phyloP scores from a whole-genome alignment of 1,140 invertebrate genomes.

The Neocloeon triangulifer region DNA sequence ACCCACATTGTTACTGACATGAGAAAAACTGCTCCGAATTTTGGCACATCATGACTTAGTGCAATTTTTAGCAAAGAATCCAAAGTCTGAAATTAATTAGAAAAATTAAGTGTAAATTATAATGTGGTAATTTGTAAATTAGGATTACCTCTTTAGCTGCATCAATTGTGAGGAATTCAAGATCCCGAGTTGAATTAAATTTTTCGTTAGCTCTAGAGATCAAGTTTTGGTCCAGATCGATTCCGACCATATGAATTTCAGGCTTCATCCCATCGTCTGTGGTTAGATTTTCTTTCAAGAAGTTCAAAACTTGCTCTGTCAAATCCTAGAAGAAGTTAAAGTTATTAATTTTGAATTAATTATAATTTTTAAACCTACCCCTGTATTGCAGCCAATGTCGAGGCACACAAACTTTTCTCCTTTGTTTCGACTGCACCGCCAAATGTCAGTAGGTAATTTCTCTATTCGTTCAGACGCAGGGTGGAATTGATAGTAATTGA shows the following conservation, averaged over 20 bases:
- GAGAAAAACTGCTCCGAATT: constrained; percentile 48
- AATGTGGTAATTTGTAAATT: too few species aligned
- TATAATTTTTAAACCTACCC: constrained; percentile 22
- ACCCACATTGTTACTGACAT: constrained; percentile 78
- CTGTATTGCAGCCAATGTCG: constrained; percentile 61
- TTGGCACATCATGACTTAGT: constrained; percentile 16
- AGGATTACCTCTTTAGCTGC: constrained; percentile 27
- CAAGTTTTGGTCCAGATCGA: constrained; percentile 48
- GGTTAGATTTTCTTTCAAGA: constrained; percentile 22
- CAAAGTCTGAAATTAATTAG: too few species aligned
- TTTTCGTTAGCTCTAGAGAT: constrained; percentile 36
- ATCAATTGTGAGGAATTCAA: constrained; percentile 33
- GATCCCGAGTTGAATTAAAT: constrained; percentile 17
- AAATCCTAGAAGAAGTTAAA: constrained; percentile 22
- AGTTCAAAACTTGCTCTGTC: constrained; percentile 29
- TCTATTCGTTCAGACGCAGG: constrained; percentile 35
- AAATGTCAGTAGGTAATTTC: constrained; percentile 33
- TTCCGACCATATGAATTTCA: constrained; percentile 30
- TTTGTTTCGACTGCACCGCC: constrained; percentile 20
- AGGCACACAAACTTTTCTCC: constrained; percentile 24
- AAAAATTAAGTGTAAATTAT: too few species aligned
- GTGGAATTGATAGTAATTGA: constrained; percentile 68
- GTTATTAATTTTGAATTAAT: constrained; percentile 10
- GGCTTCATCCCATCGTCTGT: too few species aligned
- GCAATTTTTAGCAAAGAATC: too few species aligned